phyloP scores from a whole-genome alignment of 2,113 vertebrate species.

The Muscicapa adusta region DNA sequence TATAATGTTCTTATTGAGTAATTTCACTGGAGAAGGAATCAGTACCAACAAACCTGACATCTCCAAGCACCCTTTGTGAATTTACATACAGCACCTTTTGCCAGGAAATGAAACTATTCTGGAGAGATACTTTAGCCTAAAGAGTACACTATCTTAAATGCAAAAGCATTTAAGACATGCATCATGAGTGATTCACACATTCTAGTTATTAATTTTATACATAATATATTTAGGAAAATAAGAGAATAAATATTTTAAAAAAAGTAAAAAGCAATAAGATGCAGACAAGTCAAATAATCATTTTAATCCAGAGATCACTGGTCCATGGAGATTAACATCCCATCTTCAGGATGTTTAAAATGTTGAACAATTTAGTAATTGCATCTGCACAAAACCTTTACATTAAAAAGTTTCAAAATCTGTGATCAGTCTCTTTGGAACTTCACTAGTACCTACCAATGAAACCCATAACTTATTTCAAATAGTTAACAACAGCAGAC shows the following conservation, averaged over 20 bases:
- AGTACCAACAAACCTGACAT: background rate
- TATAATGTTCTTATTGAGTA: background rate
- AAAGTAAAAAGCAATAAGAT: background rate
- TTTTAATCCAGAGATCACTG: background rate
- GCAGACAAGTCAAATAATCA: background rate
- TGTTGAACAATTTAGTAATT: background rate
- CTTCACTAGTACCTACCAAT: background rate
- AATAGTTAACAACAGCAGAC: background rate
- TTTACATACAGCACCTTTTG: background rate
- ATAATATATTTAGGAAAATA: background rate
- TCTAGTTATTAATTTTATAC: background rate
- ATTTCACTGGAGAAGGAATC: background rate
- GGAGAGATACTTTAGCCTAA: background rate
- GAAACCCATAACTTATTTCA: background rate
- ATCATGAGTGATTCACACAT: background rate
- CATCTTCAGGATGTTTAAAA: background rate
- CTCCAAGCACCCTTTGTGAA: background rate
- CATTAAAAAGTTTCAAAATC: background rate
- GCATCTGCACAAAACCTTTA: background rate
- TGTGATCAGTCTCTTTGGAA: background rate
- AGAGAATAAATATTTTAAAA: background rate
- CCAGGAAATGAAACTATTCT: background rate
- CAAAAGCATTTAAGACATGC: no score
- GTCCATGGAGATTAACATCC: background rate
- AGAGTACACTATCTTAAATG: background rate